A percentile compares a stretch with the other conserved stretches of the same genome.
Conservation (phyloP, 1,140 invertebrate species). For the Campodea augens region DNA sequence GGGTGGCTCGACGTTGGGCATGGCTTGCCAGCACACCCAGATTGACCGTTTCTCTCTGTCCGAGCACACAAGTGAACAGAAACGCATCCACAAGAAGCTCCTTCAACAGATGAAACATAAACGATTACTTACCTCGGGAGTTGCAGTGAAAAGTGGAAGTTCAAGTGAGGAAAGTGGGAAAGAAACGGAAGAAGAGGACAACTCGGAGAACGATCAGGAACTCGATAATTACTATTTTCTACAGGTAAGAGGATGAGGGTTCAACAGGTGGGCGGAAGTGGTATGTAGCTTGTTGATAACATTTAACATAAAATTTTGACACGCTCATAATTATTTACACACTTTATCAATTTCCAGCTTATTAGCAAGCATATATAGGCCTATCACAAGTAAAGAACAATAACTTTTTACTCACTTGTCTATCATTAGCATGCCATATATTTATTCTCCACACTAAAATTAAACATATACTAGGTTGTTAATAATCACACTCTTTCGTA, state of each 20-base stretch:
- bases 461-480: too few species aligned
- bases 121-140: conserved; percentile 30
- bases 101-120: conserved; percentile 54
- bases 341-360: too few species aligned
- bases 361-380: too few species aligned
- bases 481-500: too few species aligned
- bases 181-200: conserved; percentile 31
- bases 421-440: too few species aligned
- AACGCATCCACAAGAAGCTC: conserved; percentile 61
- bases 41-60: conserved; percentile 51
- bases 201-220: conserved; percentile 65
- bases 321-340: background rate
- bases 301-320: background rate
- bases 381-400: too few species aligned
- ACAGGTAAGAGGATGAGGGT: conserved; percentile 12
- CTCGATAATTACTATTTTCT: conserved; percentile 81
- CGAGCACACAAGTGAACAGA: conserved; percentile 72
- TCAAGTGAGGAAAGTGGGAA: conserved; percentile 21
- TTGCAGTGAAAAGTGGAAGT: conserved; percentile 14
- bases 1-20: conserved; percentile 90
- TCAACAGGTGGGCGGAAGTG: too few species aligned
- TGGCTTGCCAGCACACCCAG: conserved; percentile 68
- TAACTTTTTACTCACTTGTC: too few species aligned
- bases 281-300: too few species aligned
- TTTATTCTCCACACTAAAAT: too few species aligned